phyloP scores from a whole-genome alignment of 2,888 invertebrate species.

The Pocota personata region DNA sequence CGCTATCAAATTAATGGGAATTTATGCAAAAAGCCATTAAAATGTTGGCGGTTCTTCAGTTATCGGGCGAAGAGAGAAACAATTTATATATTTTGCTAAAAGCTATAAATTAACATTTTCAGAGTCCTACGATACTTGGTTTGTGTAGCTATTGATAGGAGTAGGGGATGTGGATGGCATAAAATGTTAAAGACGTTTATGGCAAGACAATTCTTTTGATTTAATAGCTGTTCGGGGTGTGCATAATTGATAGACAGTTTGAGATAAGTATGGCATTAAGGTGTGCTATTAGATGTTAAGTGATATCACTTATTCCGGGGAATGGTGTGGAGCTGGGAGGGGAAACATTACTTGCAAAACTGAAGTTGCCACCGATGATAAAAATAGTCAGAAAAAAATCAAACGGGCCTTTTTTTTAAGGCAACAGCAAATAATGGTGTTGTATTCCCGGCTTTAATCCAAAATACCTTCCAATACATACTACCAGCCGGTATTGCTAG shows the following conservation, averaged over 20 bases:
- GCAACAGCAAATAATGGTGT: too few relatives aligned
- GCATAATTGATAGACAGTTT: not conserved
- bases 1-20: conserved; percentile 37
- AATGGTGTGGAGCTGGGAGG: too few relatives aligned
- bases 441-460: too few relatives aligned
- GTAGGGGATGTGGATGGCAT: not conserved
- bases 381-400: too few relatives aligned
- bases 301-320: not conserved
- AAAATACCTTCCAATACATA: too few relatives aligned
- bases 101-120: conserved; percentile 4
- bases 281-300: not conserved
- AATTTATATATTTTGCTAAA: not conserved
- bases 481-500: too few relatives aligned
- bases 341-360: too few relatives aligned
- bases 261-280: not conserved
- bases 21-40: conserved; percentile 42
- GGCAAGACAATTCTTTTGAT: not conserved
- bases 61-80: not conserved
- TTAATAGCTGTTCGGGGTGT: not conserved
- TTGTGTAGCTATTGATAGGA: not conserved
- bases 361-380: too few relatives aligned
- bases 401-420: too few relatives aligned
- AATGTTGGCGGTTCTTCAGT: not conserved
- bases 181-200: not conserved
- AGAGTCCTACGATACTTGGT: not conserved